phyloP scores from a whole-genome alignment of 2,797 vertebrate species.

The Syngnathus rostellatus region DNA sequence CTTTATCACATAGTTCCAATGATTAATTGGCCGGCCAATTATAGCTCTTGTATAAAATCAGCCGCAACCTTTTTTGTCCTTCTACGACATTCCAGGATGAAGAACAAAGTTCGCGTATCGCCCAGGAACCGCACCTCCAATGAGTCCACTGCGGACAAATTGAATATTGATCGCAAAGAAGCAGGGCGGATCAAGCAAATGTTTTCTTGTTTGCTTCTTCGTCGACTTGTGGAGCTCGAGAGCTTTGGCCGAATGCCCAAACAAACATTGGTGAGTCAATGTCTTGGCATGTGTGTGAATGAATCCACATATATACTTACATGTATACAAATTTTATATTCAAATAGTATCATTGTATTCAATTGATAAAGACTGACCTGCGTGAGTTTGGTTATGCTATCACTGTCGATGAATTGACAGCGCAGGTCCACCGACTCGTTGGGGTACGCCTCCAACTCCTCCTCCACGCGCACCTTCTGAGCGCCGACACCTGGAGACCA shows the following conservation, averaged over 20 bases:
- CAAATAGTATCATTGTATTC: too few species aligned
- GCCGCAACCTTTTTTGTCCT: too few species aligned
- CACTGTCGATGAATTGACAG: constrained; percentile 63
- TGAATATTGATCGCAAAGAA: constrained; percentile 2
- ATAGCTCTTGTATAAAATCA: too few species aligned
- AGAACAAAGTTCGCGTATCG: too few species aligned
- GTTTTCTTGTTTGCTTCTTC: not conserved
- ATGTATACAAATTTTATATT: too few species aligned
- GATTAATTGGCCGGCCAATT: too few species aligned
- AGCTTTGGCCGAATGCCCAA: not conserved
- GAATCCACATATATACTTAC: too few species aligned
- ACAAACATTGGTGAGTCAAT: not conserved
- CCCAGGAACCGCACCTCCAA: not conserved
- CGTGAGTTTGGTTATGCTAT: constrained; percentile 63
- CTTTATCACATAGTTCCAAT: too few species aligned
- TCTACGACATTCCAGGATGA: too few species aligned
- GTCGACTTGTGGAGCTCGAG: not conserved
- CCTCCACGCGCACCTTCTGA: constrained; percentile 68
- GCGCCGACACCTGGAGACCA: constrained; percentile 43
- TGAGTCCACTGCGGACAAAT: not conserved
- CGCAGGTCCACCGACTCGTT: constrained; percentile 64
- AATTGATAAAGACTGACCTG: constrained; percentile 44
- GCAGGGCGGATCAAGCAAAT: not conserved
- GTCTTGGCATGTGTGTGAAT: not conserved
- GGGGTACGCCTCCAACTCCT: constrained; percentile 68